A percentile compares a stretch with the other conserved stretches of the same genome.
phyloP scores from a whole-genome alignment of 2,113 vertebrate species.

The Petromus typicus region DNA sequence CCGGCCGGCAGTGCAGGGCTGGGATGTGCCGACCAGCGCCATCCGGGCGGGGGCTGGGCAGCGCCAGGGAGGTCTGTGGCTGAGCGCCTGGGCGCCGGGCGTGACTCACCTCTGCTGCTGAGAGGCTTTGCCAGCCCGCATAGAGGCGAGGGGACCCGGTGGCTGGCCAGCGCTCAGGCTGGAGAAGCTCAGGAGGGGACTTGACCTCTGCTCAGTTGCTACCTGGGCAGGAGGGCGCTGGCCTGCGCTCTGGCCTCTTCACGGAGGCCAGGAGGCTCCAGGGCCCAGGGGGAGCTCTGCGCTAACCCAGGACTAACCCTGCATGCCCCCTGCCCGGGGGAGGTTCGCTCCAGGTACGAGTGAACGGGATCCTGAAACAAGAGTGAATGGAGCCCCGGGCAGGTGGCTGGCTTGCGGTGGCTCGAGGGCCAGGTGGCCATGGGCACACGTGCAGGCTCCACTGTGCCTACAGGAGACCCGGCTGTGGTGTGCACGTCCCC shows the following conservation, averaged over 20 bases:
- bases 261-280: too few species aligned
- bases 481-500: neutral
- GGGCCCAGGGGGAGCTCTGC: neutral
- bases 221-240: neutral
- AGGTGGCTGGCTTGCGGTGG: neutral
- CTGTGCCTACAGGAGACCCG: neutral
- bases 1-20: too few species aligned
- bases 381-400: neutral
- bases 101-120: slow-evolving; percentile 72
- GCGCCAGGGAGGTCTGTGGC: slow-evolving; percentile 61
- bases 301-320: too few species aligned
- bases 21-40: neutral
- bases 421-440: neutral
- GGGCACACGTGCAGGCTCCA: neutral
- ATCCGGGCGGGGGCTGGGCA: slow-evolving; percentile 35
- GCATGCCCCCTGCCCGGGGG: neutral
- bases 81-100: neutral
- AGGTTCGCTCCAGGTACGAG: neutral
- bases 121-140: slow-evolving; percentile 18
- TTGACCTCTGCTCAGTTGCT: neutral
- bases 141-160: slow-evolving; percentile 42
- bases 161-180: neutral
- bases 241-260: neutral
- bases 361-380: neutral
- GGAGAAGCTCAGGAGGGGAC: neutral